Evolutionary conservation across 2,113 vertebrate genomes (phyloP).

Genomic region (Micronycteris hirsuta): DNA sequence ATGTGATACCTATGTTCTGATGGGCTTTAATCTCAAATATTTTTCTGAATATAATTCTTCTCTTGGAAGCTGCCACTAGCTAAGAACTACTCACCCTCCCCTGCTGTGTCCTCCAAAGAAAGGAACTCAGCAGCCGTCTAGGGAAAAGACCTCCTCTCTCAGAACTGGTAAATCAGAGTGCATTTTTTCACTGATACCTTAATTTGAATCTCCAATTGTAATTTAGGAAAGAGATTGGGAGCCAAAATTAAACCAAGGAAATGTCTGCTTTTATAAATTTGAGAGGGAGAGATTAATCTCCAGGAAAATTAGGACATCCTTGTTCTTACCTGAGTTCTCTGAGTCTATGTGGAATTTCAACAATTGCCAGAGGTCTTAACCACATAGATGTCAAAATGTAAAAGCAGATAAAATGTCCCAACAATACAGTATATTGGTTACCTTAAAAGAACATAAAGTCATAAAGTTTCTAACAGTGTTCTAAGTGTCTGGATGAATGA

Average conservation of each 20-base stretch:
- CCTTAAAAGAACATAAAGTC: conserved; percentile 2
- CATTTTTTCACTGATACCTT: background rate
- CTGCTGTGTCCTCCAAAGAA: conserved; percentile 17
- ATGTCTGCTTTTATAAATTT: conserved; percentile 16
- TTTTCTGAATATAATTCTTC: conserved; percentile 23
- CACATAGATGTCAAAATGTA: background rate
- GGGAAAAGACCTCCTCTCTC: background rate
- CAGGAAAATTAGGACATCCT: background rate
- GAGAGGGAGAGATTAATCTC: background rate
- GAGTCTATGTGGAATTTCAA: background rate
- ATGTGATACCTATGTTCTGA: conserved; percentile 6
- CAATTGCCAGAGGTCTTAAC: background rate
- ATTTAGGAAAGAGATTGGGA: background rate
- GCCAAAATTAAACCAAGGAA: conserved; percentile 8
- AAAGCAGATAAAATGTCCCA: conserved; percentile 17
- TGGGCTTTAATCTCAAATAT: conserved; percentile 14
- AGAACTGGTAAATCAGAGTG: conserved; percentile 10
- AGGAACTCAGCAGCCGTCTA: background rate
- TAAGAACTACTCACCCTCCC: background rate
- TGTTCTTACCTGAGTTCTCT: background rate
- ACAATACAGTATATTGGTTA: background rate
- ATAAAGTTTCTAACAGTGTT: background rate
- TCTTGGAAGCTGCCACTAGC: background rate
- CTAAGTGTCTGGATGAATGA: background rate
- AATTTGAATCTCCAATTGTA: conserved; percentile 43